Conservation (phyloP, 37 sponge, comb jelly and placozoan genomes). For the Oopsacas minuta region DNA sequence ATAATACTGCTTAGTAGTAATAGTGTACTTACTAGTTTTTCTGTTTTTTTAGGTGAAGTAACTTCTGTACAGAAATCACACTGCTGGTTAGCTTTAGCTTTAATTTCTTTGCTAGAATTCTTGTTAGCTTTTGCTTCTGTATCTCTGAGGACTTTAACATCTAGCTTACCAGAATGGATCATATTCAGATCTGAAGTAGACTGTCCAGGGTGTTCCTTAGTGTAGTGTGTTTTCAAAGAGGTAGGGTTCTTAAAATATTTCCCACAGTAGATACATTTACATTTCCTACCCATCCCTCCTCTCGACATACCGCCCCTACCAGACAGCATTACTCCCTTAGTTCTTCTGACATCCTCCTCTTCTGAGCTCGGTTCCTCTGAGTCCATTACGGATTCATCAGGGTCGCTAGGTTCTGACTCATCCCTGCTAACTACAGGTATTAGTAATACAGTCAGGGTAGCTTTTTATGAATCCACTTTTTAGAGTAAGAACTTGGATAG, state of each 20-base stretch:
- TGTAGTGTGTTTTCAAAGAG: slow-evolving; percentile 59
- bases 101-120: not conserved
- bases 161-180: slow-evolving; percentile 8
- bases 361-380: not conserved
- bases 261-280: slow-evolving; percentile 1
- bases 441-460: not conserved
- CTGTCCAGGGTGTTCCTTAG: slow-evolving; percentile 49
- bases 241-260: slow-evolving; percentile 53
- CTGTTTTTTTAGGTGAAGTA: slow-evolving; percentile 33
- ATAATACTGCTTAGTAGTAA: not conserved
- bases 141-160: slow-evolving; percentile 1
- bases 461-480: too few species aligned
- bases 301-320: not conserved
- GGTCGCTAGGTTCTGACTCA: not conserved
- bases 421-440: not conserved
- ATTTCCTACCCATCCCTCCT: slow-evolving; percentile 9
- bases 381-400: not conserved
- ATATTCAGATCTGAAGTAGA: slow-evolving; percentile 31
- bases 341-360: not conserved
- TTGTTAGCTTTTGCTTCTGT: not conserved
- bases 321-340: not conserved
- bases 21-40: slow-evolving; percentile 34
- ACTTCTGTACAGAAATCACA: slow-evolving; percentile 88
- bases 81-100: slow-evolving; percentile 44
- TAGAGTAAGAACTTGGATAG: not conserved